Percentiles rank a stretch among this genome's conserved stretches.
Conservation (phyloP, 2,113 vertebrate species). For the Coptodon bakossiorum region DNA sequence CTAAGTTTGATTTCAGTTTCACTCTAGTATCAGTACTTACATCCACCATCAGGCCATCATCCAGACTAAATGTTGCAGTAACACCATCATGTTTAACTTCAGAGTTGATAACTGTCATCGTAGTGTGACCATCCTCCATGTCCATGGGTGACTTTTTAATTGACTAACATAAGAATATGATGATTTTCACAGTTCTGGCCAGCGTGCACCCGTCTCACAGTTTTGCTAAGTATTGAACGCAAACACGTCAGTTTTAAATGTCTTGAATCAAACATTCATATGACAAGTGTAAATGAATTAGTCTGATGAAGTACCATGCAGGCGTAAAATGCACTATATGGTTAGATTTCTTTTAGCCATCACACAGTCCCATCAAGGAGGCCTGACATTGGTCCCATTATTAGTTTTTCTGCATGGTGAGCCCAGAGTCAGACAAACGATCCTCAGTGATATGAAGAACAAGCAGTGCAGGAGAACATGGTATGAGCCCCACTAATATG, state of each 20-base stretch:
- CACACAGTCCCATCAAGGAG: neutral
- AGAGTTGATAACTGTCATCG: neutral
- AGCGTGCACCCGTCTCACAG: neutral
- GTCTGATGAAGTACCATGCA: neutral
- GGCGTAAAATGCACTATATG: neutral
- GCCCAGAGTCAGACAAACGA: neutral
- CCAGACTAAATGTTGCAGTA: neutral
- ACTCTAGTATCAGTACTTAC: neutral
- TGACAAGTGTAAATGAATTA: fast-evolving
- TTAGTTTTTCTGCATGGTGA: neutral
- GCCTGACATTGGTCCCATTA: neutral
- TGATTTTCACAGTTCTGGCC: neutral
- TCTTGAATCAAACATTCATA: neutral
- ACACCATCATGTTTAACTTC: neutral
- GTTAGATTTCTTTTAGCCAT: fast-evolving
- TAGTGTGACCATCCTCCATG: constrained; percentile 1
- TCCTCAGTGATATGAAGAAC: neutral
- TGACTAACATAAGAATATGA: neutral
- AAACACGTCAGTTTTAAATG: neutral
- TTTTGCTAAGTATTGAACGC: neutral
- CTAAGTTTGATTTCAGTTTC: neutral
- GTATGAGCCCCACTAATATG: neutral
- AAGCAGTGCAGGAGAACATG: neutral
- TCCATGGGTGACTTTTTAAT: neutral
- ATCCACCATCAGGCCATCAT: neutral